phyloP scores from a whole-genome alignment of 2,797 vertebrate genomes.

The Scolopax rusticola region DNA sequence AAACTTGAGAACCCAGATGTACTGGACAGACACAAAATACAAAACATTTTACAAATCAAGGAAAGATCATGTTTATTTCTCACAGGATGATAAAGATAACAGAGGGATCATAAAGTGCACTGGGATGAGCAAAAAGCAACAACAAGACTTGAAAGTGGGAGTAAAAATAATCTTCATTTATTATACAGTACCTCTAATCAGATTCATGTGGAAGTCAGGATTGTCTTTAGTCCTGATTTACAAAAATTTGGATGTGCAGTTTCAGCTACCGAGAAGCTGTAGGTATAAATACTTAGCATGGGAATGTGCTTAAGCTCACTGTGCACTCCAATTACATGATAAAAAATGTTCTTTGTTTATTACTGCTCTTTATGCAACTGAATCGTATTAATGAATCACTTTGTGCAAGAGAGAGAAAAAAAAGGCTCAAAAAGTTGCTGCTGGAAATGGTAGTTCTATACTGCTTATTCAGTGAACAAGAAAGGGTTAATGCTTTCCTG shows the following conservation, averaged over 20 bases:
- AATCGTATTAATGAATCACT: neutral
- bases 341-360: neutral
- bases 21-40: neutral
- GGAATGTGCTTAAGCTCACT: neutral
- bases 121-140: neutral
- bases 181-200: neutral
- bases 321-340: neutral
- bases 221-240: neutral
- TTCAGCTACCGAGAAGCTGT: neutral
- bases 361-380: neutral
- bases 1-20: neutral
- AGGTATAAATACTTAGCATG: neutral
- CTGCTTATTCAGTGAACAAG: neutral
- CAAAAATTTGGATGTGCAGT: neutral
- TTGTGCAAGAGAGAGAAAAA: neutral
- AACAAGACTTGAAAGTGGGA: neutral
- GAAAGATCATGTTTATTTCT: neutral
- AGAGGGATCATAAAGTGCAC: neutral
- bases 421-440: neutral
- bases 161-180: neutral
- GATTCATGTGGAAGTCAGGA: neutral
- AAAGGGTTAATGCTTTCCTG: neutral
- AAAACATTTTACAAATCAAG: conserved; percentile 4
- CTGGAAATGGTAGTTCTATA: neutral
- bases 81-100: neutral